Conservation (phyloP, 1,140 invertebrate genomes). For the Zaprionus africanus region DNA sequence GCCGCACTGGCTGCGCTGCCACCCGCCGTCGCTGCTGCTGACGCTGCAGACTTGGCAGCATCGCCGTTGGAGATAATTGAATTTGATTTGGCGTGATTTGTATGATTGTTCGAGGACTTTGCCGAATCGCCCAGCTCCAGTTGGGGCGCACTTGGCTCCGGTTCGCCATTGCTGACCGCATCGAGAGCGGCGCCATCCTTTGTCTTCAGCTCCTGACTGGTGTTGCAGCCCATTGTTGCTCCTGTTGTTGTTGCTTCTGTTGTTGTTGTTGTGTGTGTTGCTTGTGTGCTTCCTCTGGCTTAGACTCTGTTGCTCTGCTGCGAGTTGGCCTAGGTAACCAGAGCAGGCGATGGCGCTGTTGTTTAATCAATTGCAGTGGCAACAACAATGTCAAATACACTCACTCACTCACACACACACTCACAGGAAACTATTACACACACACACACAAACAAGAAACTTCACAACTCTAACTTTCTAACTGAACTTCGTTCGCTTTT, state of each 20-base stretch:
- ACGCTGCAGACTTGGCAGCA: slow-evolving; percentile 63
- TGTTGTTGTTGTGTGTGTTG: slow-evolving; percentile 48
- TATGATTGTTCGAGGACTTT: slow-evolving; percentile 68
- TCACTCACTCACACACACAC: slow-evolving; percentile 22
- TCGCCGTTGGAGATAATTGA: slow-evolving; percentile 81
- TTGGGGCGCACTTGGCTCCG: slow-evolving; percentile 64
- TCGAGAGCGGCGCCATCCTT: slow-evolving; percentile 74
- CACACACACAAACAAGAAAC: slow-evolving; percentile 18
- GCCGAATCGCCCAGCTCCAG: slow-evolving; percentile 51
- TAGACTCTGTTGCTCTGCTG: slow-evolving; percentile 43
- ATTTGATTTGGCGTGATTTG: slow-evolving; percentile 82
- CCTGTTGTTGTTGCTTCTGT: slow-evolving; percentile 26
- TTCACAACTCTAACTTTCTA: slow-evolving; percentile 29
- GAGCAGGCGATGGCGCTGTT: slow-evolving; percentile 49
- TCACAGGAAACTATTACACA: slow-evolving; percentile 16
- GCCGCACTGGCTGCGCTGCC: slow-evolving; percentile 23
- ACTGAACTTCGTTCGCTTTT: slow-evolving; percentile 42
- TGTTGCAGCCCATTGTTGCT: slow-evolving; percentile 80
- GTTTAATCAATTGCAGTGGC: slow-evolving; percentile 75
- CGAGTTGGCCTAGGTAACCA: slow-evolving; percentile 77
- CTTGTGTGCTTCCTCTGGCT: slow-evolving; percentile 3
- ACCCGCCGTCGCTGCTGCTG: slow-evolving; percentile 56
- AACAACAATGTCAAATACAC: slow-evolving; percentile 44
- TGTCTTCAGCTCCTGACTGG: slow-evolving; percentile 81
- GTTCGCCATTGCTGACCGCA: slow-evolving; percentile 72